A percentile compares a stretch with the other conserved stretches of the same genome.
phyloP scores from a whole-genome alignment of 2,113 vertebrate genomes.

The Naja naja region DNA sequence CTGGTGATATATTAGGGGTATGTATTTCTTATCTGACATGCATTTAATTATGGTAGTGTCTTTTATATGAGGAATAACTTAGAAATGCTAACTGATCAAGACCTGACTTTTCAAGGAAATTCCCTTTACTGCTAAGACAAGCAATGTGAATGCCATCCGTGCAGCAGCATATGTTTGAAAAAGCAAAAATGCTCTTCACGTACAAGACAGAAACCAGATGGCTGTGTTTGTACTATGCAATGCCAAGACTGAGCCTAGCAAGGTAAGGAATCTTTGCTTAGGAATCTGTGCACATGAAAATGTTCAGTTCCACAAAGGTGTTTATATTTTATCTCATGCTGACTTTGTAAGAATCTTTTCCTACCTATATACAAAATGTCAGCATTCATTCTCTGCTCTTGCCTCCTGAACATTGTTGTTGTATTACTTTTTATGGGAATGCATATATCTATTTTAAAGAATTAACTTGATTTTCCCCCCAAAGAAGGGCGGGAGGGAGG shows the following conservation, averaged over 20 bases:
- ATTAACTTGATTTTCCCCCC: not conserved
- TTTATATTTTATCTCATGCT: slow-evolving; percentile 12
- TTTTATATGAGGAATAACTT: slow-evolving; percentile 38
- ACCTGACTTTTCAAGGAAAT: slow-evolving; percentile 6
- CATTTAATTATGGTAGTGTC: slow-evolving; percentile 52
- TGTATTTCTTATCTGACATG: slow-evolving; percentile 41
- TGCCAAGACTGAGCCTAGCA: not conserved
- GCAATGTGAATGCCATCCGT: not conserved
- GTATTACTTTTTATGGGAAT: not conserved
- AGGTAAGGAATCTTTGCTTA: not conserved
- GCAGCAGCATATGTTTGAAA: not conserved
- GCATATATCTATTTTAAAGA: not conserved
- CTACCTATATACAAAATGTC: not conserved
- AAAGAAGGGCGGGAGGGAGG: not conserved
- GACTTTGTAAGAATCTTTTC: slow-evolving; percentile 31
- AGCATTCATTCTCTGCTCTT: slow-evolving; percentile 9
- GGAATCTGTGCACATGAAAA: slow-evolving; percentile 26
- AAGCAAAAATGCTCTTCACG: not conserved
- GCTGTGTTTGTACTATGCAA: not conserved
- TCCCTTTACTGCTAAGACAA: not conserved
- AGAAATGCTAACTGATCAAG: slow-evolving; percentile 28
- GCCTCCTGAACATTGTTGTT: not conserved
- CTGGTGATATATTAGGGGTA: slow-evolving; percentile 35
- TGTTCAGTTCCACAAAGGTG: slow-evolving; percentile 11
- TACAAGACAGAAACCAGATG: not conserved